Conservation (phyloP, 2,888 invertebrate species). For the Agriopis marginaria region DNA sequence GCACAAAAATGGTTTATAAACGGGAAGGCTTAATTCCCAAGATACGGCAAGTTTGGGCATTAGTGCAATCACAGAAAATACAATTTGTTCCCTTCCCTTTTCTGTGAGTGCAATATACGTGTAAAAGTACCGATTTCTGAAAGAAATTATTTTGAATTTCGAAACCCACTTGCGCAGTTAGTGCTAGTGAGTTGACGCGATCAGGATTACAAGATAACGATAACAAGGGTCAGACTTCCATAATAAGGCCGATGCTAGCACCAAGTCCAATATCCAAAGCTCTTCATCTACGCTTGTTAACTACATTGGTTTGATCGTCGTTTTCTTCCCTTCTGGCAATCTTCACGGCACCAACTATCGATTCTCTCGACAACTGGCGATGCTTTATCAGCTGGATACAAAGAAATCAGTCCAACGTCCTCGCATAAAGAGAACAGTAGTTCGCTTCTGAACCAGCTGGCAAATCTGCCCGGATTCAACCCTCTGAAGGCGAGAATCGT, state of each 20-base stretch:
- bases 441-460: constrained; percentile 89
- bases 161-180: too few relatives aligned
- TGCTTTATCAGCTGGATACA: constrained; percentile 79
- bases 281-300: constrained; percentile 72
- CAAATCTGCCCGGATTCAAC: constrained; percentile 90
- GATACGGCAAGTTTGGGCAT: too few relatives aligned
- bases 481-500: constrained; percentile 90
- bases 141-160: too few relatives aligned
- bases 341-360: constrained; percentile 81
- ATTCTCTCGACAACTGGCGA: constrained; percentile 77
- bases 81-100: too few relatives aligned
- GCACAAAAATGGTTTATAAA: too few relatives aligned
- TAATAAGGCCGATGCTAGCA: constrained; percentile 4
- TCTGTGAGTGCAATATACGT: too few relatives aligned
- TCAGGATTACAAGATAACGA: too few relatives aligned
- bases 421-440: constrained; percentile 89
- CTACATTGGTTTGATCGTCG: constrained; percentile 80
- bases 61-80: too few relatives aligned
- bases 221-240: too few relatives aligned
- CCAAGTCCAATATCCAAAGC: constrained; percentile 47
- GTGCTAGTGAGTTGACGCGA: too few relatives aligned
- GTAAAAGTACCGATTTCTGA: too few relatives aligned
- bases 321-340: constrained; percentile 85
- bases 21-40: too few relatives aligned
- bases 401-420: constrained; percentile 85